A percentile compares a stretch with the other conserved stretches of the same genome.
phyloP scores from a whole-genome alignment of 2,797 vertebrate species.

The Telmatherina bonti region DNA sequence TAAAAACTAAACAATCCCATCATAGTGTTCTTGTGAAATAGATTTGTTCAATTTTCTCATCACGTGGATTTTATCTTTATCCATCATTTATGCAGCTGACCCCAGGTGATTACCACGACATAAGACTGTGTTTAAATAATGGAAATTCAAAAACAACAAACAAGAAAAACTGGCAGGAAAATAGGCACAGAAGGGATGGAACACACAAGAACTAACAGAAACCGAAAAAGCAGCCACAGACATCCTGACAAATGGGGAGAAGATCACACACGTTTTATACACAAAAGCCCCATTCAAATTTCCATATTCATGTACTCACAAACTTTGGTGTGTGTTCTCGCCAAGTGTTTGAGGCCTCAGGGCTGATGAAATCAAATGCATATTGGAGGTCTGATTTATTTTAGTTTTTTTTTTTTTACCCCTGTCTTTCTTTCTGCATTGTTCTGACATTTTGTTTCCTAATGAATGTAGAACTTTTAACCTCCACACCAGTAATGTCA shows the following conservation, averaged over 20 bases:
- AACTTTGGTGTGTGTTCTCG: background rate
- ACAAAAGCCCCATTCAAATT: conserved; percentile 4
- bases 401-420: background rate
- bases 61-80: background rate
- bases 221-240: background rate
- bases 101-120: background rate
- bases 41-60: no score
- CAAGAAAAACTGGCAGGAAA: background rate
- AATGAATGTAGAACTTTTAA: background rate
- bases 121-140: background rate
- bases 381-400: background rate
- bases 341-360: background rate
- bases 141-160: background rate
- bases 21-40: no score
- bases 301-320: conserved; percentile 5
- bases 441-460: background rate
- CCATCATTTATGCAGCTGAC: background rate
- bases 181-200: background rate
- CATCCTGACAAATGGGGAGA: background rate
- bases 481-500: background rate
- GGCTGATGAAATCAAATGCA: background rate
- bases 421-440: background rate
- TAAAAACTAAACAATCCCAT: no score
- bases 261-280: conserved; percentile 4
- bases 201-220: background rate